Evolutionary conservation across 2,797 vertebrate species (phyloP).

Genomic region (Mastacembelus armatus): DNA sequence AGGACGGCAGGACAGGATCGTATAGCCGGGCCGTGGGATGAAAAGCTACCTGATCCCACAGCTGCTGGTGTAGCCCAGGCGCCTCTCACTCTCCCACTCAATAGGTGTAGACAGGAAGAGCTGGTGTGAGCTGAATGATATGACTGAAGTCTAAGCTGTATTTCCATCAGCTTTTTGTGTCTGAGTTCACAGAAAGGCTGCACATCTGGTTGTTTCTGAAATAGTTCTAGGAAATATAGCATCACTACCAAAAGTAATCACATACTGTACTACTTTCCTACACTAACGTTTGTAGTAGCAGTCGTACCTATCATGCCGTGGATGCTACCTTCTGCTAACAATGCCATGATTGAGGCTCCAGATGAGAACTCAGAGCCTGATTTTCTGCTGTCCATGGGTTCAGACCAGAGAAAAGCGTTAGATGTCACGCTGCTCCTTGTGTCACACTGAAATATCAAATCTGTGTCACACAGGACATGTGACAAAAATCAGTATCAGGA

Average conservation of each 20-base stretch:
- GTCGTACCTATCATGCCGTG: too few species aligned
- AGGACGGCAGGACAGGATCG: conserved; percentile 77
- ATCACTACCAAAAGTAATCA: too few species aligned
- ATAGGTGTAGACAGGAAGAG: conserved; percentile 76
- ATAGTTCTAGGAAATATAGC: too few species aligned
- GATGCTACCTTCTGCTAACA: too few species aligned
- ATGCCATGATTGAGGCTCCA: too few species aligned
- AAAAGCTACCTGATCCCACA: conserved; percentile 83
- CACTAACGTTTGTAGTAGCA: too few species aligned
- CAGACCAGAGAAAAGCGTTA: background rate
- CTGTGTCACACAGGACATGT: conserved; percentile 51
- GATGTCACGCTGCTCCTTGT: conserved; percentile 27
- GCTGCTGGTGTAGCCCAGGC: conserved; percentile 76
- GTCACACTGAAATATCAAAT: conserved; percentile 43
- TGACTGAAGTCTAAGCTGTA: conserved; percentile 38
- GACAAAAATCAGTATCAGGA: conserved; percentile 45
- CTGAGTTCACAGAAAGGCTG: conserved; percentile 26
- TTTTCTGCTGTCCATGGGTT: conserved; percentile 18
- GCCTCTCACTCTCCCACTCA: conserved; percentile 73
- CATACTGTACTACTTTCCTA: too few species aligned
- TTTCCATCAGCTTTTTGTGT: conserved; percentile 40
- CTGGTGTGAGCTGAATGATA: conserved; percentile 51
- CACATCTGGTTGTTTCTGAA: conserved; percentile 8
- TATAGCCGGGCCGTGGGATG: conserved; percentile 71
- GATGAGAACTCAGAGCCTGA: conserved; percentile 1